A percentile compares a stretch with the other conserved stretches of the same genome.
phyloP scores from a whole-genome alignment of 2,888 invertebrate species.

The Desoria tigrina region DNA sequence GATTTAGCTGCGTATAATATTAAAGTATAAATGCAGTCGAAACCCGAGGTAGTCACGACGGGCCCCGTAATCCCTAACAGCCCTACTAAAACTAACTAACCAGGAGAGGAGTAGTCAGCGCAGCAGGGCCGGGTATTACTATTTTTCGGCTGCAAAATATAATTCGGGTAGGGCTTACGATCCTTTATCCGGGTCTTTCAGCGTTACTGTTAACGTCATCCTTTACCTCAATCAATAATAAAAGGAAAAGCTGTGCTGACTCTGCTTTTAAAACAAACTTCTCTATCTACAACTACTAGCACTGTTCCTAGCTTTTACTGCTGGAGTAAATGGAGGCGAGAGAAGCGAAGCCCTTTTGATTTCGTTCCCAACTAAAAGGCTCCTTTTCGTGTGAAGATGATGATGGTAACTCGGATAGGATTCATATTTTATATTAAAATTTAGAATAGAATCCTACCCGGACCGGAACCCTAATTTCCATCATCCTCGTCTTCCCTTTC shows the following conservation, averaged over 20 bases:
- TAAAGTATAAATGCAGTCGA: not conserved
- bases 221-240: conserved; percentile 42
- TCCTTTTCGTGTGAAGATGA: too few species aligned
- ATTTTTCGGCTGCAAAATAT: not conserved
- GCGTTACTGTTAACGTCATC: conserved; percentile 25
- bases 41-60: not conserved
- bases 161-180: not conserved
- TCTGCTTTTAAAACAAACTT: conserved; percentile 15
- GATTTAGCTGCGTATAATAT: not conserved
- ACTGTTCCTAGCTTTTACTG: too few species aligned
- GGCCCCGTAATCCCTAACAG: conserved; percentile 4
- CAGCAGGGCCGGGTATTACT: not conserved
- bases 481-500: too few species aligned
- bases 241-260: conserved; percentile 23
- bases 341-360: not conserved
- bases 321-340: too few species aligned
- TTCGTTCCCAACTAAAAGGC: too few species aligned
- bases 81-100: conserved; percentile 2
- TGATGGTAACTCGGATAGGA: too few species aligned
- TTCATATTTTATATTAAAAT: too few species aligned
- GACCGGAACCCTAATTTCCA: too few species aligned
- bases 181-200: not conserved
- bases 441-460: too few species aligned
- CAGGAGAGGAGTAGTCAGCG: not conserved
- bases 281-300: too few species aligned